phyloP scores from a whole-genome alignment of 37 sponge, comb jelly and placozoan genomes.

The Cliona cf. orientalis region DNA sequence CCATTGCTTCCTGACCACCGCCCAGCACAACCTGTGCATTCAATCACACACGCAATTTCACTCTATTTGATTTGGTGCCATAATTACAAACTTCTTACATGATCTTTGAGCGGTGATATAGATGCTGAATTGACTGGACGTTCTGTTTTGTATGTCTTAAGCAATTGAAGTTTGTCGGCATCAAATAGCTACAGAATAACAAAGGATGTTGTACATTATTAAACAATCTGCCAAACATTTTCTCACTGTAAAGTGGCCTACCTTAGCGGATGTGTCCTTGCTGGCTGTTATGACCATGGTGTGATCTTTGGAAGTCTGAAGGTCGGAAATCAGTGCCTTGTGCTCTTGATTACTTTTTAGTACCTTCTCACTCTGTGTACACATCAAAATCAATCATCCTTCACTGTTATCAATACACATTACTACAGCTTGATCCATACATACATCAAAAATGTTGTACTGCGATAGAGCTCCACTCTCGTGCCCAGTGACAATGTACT shows the following conservation, averaged over 20 bases:
- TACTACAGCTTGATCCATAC: background rate
- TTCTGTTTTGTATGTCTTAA: slow-evolving; percentile 94
- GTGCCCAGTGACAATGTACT: slow-evolving; percentile 89
- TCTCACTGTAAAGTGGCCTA: too few relatives aligned
- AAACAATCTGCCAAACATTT: too few relatives aligned
- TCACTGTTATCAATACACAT: background rate
- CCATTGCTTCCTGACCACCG: slow-evolving; percentile 99
- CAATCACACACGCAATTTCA: too few relatives aligned
- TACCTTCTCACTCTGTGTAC: slow-evolving; percentile 3
- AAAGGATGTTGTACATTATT: background rate
- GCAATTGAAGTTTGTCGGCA: slow-evolving; percentile 71
- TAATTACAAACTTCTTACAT: slow-evolving; percentile 81
- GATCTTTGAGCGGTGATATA: slow-evolving; percentile 89
- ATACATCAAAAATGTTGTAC: slow-evolving; percentile 58
- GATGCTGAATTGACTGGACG: slow-evolving; percentile 98
- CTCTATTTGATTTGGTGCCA: too few relatives aligned
- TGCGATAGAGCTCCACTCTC: slow-evolving; percentile 83
- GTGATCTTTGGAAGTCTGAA: slow-evolving; percentile 61
- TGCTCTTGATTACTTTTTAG: slow-evolving; percentile 38
- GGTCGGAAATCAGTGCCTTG: slow-evolving; percentile 63
- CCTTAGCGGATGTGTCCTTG: slow-evolving; percentile 93
- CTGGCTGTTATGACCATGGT: slow-evolving; percentile 92
- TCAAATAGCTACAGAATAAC: slow-evolving; percentile 78
- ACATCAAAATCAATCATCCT: background rate
- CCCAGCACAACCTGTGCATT: slow-evolving; percentile 95